Conservation (phyloP, 2,888 invertebrate genomes). For the Drosophila greeni region DNA sequence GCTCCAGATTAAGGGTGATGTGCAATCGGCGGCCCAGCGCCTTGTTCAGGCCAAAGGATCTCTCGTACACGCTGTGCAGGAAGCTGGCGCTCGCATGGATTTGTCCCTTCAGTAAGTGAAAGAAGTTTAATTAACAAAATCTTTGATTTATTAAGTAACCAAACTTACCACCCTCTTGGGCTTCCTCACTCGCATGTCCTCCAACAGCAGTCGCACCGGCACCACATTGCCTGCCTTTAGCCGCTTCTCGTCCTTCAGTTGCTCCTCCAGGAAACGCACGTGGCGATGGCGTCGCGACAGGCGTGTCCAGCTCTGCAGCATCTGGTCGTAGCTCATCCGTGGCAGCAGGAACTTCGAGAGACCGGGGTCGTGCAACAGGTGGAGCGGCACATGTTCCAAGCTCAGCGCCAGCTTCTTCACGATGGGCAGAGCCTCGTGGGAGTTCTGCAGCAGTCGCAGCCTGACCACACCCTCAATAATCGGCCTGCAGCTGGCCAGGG, state of each 20-base stretch:
- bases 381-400: conserved; percentile 71
- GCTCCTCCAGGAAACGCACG: background rate
- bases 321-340: conserved; percentile 64
- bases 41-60: conserved; percentile 67
- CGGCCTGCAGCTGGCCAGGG: conserved; percentile 19
- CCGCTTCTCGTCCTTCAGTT: conserved; percentile 51
- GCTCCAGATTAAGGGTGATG: conserved; percentile 76
- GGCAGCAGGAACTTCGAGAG: conserved; percentile 65
- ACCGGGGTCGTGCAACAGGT: conserved; percentile 45
- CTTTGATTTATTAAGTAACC: background rate
- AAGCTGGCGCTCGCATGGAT: conserved; percentile 12
- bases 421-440: conserved; percentile 56
- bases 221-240: conserved; percentile 60
- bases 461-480: conserved; percentile 56
- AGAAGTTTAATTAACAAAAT: background rate
- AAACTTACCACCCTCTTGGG: conserved; percentile 39
- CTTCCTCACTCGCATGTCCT: conserved; percentile 41
- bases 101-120: background rate
- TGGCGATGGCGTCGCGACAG: conserved; percentile 12
- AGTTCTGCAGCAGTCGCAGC: conserved; percentile 59
- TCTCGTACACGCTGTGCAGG: conserved; percentile 55
- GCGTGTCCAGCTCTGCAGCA: conserved; percentile 62
- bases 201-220: conserved; percentile 67
- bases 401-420: conserved; percentile 51
- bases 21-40: conserved; percentile 65